Conservation (phyloP, 2,113 vertebrate species). For the Tragelaphus buxtoni region DNA sequence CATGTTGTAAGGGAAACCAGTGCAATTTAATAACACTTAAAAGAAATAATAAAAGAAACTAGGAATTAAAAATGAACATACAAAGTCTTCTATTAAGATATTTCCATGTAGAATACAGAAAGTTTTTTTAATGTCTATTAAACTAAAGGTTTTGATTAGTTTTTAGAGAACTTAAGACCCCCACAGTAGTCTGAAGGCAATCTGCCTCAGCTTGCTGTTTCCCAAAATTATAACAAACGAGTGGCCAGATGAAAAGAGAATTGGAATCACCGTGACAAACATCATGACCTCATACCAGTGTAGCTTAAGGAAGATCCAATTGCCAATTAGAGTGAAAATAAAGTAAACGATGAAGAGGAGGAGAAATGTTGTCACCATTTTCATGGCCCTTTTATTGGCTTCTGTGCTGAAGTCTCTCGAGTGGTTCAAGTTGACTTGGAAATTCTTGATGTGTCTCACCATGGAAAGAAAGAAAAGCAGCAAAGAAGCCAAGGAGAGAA, state of each 20-base stretch:
- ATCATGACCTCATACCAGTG: neutral
- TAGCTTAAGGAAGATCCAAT: neutral
- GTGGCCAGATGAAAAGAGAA: neutral
- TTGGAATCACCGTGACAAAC: neutral
- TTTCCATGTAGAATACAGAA: neutral
- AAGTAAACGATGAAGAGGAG: neutral
- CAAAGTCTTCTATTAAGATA: neutral
- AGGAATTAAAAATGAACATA: neutral
- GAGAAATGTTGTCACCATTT: neutral
- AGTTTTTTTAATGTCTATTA: neutral
- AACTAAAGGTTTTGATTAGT: neutral
- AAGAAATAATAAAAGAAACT: neutral
- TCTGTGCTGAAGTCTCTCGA: neutral
- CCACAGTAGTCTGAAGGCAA: neutral
- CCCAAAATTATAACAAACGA: neutral
- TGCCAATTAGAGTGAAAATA: neutral
- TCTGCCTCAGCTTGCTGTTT: neutral
- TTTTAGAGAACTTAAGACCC: neutral
- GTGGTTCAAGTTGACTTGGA: neutral
- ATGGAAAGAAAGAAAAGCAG: neutral
- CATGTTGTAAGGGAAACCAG: neutral
- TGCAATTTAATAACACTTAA: neutral
- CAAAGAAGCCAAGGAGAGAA: neutral
- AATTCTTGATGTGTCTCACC: slow-evolving; percentile 12
- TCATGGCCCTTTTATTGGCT: neutral